A percentile compares a stretch with the other conserved stretches of the same genome.
Evolutionary conservation across 2,797 vertebrate species (phyloP).

Genomic region (Sebastes steindachneri): DNA sequence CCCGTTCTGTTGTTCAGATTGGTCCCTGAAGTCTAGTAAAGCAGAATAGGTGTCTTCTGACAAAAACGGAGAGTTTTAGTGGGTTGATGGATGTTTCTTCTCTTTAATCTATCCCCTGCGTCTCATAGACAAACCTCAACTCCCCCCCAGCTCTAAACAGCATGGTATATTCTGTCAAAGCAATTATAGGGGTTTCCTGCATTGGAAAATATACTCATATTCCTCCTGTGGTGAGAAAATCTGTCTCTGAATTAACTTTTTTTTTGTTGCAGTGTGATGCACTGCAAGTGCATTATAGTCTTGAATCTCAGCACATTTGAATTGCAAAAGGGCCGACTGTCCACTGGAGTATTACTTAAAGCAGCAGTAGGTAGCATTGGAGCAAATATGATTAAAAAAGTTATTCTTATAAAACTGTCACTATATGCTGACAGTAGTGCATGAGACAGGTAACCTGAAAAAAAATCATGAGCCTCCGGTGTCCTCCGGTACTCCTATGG

Average conservation of each 20-base stretch:
- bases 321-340: conserved; percentile 6
- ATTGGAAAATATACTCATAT: conserved; percentile 29
- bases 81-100: conserved; percentile 73
- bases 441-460: not conserved
- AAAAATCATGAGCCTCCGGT: no score
- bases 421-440: not conserved
- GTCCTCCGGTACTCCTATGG: not conserved
- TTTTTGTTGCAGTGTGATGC: conserved; percentile 21
- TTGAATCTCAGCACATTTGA: conserved; percentile 24
- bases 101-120: conserved; percentile 72
- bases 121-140: conserved; percentile 55
- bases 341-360: not conserved
- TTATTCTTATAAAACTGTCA: not conserved
- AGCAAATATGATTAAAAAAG: not conserved
- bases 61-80: conserved; percentile 71
- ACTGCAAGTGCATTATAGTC: not conserved
- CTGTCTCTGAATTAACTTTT: conserved; percentile 49
- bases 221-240: conserved; percentile 44
- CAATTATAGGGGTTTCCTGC: conserved; percentile 61
- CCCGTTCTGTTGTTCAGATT: conserved; percentile 66
- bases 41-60: conserved; percentile 72
- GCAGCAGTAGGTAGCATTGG: not conserved
- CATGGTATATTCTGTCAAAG: conserved; percentile 53
- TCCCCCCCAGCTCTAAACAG: conserved; percentile 45
- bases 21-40: conserved; percentile 74